These are phyloP conservation scores for Hipposideros larvatus DNA, from an alignment of 2,797 vertebrate genomes.

Conservation along the genomic window DNA sequence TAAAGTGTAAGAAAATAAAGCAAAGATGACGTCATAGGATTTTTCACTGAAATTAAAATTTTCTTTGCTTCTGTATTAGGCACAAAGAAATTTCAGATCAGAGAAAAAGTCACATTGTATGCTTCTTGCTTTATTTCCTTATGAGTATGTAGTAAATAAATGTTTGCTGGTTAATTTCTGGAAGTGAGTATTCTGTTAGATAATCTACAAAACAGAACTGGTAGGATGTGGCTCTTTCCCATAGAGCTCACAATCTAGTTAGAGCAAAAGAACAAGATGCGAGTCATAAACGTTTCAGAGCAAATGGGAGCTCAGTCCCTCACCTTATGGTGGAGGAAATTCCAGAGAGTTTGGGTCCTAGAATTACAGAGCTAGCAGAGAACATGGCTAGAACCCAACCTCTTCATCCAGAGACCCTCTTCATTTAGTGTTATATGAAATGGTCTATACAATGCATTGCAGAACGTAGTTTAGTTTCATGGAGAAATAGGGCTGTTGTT, in stretches of 20 bases:
- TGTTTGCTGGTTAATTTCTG: constrained; percentile 37
- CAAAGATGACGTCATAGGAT: neutral
- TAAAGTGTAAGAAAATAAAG: neutral
- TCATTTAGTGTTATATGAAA: neutral
- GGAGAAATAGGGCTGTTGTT: constrained; percentile 12
- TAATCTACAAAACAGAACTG: neutral
- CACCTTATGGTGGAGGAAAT: neutral
- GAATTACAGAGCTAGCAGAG: neutral
- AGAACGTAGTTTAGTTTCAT: neutral
- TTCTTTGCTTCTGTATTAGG: neutral
- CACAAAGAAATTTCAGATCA: constrained; percentile 1
- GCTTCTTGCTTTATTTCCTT: neutral
- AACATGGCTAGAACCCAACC: neutral
- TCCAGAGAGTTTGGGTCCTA: neutral
- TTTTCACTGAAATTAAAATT: neutral
- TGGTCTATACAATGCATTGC: neutral
- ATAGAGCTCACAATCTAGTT: neutral
- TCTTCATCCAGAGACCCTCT: neutral
- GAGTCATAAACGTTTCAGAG: neutral
- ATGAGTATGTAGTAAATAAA: neutral
- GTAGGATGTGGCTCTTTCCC: neutral
- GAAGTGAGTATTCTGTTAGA: neutral
- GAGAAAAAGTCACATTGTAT: neutral
- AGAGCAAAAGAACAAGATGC: neutral
- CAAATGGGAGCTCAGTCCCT: neutral